Percentiles rank a stretch among this genome's conserved stretches.
Conservation (phyloP, 2,888 invertebrate species). For the Dorcus parallelipipedus region DNA sequence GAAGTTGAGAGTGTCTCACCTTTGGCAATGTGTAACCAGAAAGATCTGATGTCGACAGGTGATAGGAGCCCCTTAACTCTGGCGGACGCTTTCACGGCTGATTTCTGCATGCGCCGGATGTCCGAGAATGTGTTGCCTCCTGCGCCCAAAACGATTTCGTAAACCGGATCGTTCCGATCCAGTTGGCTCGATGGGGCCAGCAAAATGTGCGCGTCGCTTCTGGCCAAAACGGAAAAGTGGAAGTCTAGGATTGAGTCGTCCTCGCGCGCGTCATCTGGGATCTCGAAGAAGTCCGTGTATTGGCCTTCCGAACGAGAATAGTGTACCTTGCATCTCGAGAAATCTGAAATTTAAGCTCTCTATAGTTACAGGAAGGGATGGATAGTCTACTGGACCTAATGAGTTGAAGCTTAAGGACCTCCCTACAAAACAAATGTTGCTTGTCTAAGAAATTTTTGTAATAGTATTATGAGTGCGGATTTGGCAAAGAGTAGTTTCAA, state of each 20-base stretch:
- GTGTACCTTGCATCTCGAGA: conserved; percentile 54
- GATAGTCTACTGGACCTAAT: neutral
- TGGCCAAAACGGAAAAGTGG: conserved; percentile 64
- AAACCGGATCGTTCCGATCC: conserved; percentile 54
- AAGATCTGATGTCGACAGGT: conserved; percentile 59
- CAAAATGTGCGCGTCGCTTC: conserved; percentile 68
- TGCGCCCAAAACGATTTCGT: conserved; percentile 72
- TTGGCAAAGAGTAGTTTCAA: too few species aligned
- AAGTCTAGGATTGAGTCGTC: conserved; percentile 51
- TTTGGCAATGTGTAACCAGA: conserved; percentile 61
- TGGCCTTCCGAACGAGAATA: conserved; percentile 55
- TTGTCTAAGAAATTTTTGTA: too few species aligned
- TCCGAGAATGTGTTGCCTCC: conserved; percentile 69
- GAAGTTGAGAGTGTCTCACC: conserved; percentile 40
- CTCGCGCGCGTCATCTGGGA: conserved; percentile 34
- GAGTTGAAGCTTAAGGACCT: too few species aligned
- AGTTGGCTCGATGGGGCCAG: conserved; percentile 55
- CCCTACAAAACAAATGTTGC: too few species aligned
- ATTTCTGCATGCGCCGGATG: conserved; percentile 59
- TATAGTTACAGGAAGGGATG: neutral
- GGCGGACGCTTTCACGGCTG: conserved; percentile 56
- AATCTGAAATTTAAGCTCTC: conserved; percentile 30
- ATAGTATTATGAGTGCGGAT: too few species aligned
- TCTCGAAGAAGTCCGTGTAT: conserved; percentile 58
- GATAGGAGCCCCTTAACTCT: conserved; percentile 59